These are phyloP conservation scores for Pollenia amentaria DNA, from an alignment of 2,888 invertebrate species.

Conservation along the genomic window DNA sequence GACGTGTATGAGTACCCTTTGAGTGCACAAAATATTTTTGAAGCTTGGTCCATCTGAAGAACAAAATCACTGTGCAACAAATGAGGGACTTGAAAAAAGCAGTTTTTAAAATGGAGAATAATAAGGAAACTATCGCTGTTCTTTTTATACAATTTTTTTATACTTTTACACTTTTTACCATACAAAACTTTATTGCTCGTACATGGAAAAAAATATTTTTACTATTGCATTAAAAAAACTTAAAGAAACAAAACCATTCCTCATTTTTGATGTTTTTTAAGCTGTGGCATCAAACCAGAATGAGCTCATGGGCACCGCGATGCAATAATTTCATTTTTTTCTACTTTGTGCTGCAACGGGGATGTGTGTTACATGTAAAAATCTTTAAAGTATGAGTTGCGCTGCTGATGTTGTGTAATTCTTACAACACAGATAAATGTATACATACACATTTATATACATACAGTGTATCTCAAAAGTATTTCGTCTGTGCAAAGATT, in stretches of 20 bases:
- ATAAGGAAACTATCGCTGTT: background rate
- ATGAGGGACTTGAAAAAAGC: too few relatives aligned
- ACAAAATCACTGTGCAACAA: too few relatives aligned
- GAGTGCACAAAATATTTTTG: too few relatives aligned
- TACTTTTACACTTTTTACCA: too few relatives aligned
- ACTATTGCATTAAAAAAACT: background rate
- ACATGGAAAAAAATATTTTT: background rate
- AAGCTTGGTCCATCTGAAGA: too few relatives aligned
- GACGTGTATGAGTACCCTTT: too few relatives aligned
- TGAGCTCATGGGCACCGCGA: slow-evolving; percentile 63
- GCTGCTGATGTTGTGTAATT: slow-evolving; percentile 3
- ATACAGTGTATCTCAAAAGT: too few relatives aligned
- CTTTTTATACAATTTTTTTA: background rate
- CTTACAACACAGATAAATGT: slow-evolving; percentile 1
- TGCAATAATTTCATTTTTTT: slow-evolving; percentile 42
- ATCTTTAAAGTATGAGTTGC: background rate
- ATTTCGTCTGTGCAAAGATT: too few relatives aligned
- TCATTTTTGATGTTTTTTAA: slow-evolving; percentile 2
- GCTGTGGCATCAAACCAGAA: slow-evolving; percentile 36
- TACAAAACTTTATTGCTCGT: background rate
- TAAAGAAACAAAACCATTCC: background rate
- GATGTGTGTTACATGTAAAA: background rate
- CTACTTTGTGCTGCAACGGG: slow-evolving; percentile 9
- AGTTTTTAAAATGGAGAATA: background rate
- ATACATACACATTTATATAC: too few relatives aligned